Conservation (phyloP, 2,888 invertebrate genomes). For the Cartodere bifasciata region DNA sequence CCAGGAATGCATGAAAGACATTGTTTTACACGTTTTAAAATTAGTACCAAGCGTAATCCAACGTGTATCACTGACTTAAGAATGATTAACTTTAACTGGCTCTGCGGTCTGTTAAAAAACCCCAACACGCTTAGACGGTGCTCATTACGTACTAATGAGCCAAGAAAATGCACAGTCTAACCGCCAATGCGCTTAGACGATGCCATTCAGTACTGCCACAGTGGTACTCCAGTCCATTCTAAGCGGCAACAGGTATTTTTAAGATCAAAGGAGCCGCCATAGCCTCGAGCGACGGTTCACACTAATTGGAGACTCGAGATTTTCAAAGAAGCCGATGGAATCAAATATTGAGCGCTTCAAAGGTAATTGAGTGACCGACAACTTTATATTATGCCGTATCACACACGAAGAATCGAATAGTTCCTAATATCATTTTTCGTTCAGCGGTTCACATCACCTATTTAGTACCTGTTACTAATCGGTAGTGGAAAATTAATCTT, state of each 20-base stretch:
- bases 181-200: slow-evolving; percentile 21
- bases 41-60: slow-evolving; percentile 19
- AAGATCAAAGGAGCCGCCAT: slow-evolving; percentile 35
- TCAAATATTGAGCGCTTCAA: slow-evolving; percentile 37
- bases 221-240: slow-evolving; percentile 11
- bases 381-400: slow-evolving; percentile 30
- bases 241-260: slow-evolving; percentile 33
- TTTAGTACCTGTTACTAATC: no score
- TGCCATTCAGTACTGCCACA: not conserved
- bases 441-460: no score
- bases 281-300: slow-evolving; percentile 37
- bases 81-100: slow-evolving; percentile 28
- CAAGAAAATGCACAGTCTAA: slow-evolving; percentile 31
- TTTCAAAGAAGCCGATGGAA: slow-evolving; percentile 38
- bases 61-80: slow-evolving; percentile 24
- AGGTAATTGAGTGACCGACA: slow-evolving; percentile 39
- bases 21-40: slow-evolving; percentile 25
- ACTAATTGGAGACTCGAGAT: slow-evolving; percentile 38
- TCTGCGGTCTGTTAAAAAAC: slow-evolving; percentile 16
- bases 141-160: slow-evolving; percentile 22
- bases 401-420: slow-evolving; percentile 16
- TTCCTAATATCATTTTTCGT: no score
- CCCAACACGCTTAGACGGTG: slow-evolving; percentile 24
- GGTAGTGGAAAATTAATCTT: no score
- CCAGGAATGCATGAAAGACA: slow-evolving; percentile 21